Base-by-base conservation (phyloP, 2,797 vertebrate species). In the Oophaga sylvatica region DNA sequence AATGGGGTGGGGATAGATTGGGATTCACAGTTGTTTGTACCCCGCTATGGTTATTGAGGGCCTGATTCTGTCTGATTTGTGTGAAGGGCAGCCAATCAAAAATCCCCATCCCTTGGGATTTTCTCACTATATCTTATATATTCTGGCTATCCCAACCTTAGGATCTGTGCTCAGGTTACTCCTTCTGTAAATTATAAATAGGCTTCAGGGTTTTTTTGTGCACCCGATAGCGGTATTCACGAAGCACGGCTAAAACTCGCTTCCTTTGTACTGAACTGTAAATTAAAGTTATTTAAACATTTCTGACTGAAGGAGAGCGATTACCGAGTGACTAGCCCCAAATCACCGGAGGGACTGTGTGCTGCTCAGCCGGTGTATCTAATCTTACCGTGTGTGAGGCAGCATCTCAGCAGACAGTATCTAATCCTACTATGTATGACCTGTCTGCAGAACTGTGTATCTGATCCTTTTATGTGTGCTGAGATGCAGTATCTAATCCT, bases 211-310 rank as follows among this genome's bases (percentile, higher is more conserved):
- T 80, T 80, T 63, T 59, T 84, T 78, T 29, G 60, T n/a, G 16
- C 75, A 20, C 31, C 48, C 63, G 1, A 15, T 41, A 26, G 11
- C 10, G 10, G 16, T 26, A 26, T 73, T 73, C 4, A 7, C n/a
- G 12, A n/a, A 15, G 22, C n/a, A 26, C 65, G 16, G 59, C 73
- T 77, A 78, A n/a, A 68, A 77, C 26, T 19, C 53, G 3, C 16
- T 35, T 48, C 63, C 80, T 91, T 90, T 88, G 73, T 89, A 90
- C 87, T 87, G 89, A 78, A 89, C 90, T 19, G 45, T 90, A 82
- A 78, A 91, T 89, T 92, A 91, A 93, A 91, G 35, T 83, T 87
- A 88, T 65, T 88, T 84, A 86, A 79, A 88, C 53, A 87, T 1
- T 71, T 41, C 56, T 9, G 83, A 12, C 75, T 56, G 11, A 73